These are phyloP conservation scores for Amphipyra tragopoginis DNA, from an alignment of 2,888 invertebrate species.

Conservation along the genomic window DNA sequence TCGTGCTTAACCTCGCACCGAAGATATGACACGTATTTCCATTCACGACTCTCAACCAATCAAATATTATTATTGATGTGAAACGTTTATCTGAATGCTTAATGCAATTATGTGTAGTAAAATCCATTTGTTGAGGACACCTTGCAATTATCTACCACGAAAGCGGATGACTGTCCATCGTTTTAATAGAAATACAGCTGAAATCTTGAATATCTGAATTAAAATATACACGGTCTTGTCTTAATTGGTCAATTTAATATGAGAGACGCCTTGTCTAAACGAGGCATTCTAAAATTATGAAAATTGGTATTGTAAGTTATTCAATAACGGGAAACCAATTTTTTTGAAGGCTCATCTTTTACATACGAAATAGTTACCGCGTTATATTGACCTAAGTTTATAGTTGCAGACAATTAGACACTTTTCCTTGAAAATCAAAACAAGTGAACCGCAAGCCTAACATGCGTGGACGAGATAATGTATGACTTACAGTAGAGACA, in stretches of 20 bases:
- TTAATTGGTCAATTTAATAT: conserved; percentile 43
- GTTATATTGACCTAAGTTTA: neutral
- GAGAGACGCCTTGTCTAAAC: conserved; percentile 9
- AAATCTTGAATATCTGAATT: conserved; percentile 19
- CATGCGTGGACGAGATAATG: too few species aligned
- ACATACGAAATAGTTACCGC: neutral
- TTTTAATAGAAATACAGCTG: conserved; percentile 29
- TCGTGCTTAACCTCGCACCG: conserved; percentile 70
- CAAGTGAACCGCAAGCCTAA: too few species aligned
- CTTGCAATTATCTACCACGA: conserved; percentile 46
- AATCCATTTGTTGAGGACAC: conserved; percentile 61
- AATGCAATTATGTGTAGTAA: conserved; percentile 63
- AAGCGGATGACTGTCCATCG: conserved; percentile 47
- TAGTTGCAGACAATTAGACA: too few species aligned
- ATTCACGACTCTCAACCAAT: conserved; percentile 64
- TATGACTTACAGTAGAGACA: too few species aligned
- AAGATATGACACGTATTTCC: conserved; percentile 65
- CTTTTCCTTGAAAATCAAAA: too few species aligned
- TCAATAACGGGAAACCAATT: neutral
- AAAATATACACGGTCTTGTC: conserved; percentile 7
- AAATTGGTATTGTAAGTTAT: neutral
- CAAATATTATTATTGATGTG: conserved; percentile 59
- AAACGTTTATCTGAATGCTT: conserved; percentile 60
- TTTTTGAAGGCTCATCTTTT: neutral
- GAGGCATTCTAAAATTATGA: neutral